Evolutionary conservation across 92 coral and sea anemone species (phyloP).

Genomic region (Nematostella vectensis): DNA sequence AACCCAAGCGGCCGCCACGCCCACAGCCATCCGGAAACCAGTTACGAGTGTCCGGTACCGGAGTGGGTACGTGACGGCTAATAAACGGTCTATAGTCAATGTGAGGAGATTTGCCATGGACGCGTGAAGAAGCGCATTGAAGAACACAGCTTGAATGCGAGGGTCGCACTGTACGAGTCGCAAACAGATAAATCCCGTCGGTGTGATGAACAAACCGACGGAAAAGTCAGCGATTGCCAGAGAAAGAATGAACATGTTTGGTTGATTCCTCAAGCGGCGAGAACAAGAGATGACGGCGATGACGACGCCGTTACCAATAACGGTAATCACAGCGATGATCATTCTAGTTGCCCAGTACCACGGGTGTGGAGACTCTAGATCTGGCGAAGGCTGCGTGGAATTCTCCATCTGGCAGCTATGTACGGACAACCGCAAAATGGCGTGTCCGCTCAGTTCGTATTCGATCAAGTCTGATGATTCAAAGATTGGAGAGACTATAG

Average conservation of each 20-base stretch:
- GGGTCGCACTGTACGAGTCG: too few species aligned
- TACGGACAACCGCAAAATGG: too few species aligned
- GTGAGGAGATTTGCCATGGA: slow-evolving; percentile 61
- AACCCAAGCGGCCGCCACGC: slow-evolving; percentile 47
- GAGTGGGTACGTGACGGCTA: slow-evolving; percentile 62
- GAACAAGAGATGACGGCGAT: slow-evolving; percentile 33
- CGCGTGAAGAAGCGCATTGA: slow-evolving; percentile 52
- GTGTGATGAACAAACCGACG: too few species aligned
- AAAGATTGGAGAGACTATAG: too few species aligned
- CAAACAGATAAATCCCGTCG: too few species aligned
- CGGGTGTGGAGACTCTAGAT: too few species aligned
- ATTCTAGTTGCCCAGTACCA: slow-evolving; percentile 50
- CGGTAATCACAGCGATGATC: slow-evolving; percentile 36
- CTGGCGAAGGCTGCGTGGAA: too few species aligned
- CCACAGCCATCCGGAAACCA: slow-evolving; percentile 24
- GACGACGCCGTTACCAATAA: slow-evolving; percentile 66
- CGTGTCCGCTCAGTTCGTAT: too few species aligned
- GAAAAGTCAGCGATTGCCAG: slow-evolving; percentile 62
- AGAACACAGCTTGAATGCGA: slow-evolving; percentile 13
- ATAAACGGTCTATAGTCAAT: slow-evolving; percentile 62
- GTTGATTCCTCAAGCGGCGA: slow-evolving; percentile 36
- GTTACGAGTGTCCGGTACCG: slow-evolving; percentile 48
- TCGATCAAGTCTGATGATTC: too few species aligned
- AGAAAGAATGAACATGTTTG: slow-evolving; percentile 69
- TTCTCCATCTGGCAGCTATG: too few species aligned